phyloP scores from a whole-genome alignment of 2,113 vertebrate genomes.

The Vanacampus margaritifer region DNA sequence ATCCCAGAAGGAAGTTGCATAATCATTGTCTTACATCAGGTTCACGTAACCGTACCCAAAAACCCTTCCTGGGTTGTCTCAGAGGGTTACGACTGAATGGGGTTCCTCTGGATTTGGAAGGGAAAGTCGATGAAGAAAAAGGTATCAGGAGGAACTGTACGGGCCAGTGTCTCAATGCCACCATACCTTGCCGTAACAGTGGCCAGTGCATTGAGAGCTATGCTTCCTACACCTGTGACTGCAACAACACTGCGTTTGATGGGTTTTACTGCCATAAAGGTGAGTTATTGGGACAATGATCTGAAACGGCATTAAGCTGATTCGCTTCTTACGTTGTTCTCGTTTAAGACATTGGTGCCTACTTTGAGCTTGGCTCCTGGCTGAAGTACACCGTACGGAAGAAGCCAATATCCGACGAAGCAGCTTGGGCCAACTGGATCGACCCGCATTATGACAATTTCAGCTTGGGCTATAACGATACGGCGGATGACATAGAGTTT shows the following conservation, averaged over 20 bases:
- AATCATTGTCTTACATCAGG: conserved; percentile 64
- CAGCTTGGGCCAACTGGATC: conserved; percentile 83
- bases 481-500: conserved; percentile 92
- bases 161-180: conserved; percentile 83
- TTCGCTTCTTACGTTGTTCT: neutral
- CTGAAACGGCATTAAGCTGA: neutral
- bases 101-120: conserved; percentile 87
- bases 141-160: conserved; percentile 91
- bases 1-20: neutral
- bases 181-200: conserved; percentile 86
- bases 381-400: conserved; percentile 88
- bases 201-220: conserved; percentile 93
- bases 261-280: conserved; percentile 93
- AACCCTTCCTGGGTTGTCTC: conserved; percentile 90
- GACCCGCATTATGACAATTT: conserved; percentile 82
- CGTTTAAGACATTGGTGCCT: conserved; percentile 84
- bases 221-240: conserved; percentile 91
- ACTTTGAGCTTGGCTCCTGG: conserved; percentile 90
- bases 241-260: conserved; percentile 88
- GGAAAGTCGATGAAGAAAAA: conserved; percentile 84
- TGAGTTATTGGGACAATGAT: conserved; percentile 51
- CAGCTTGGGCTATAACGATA: conserved; percentile 88
- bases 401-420: conserved; percentile 78
- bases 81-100: conserved; percentile 91
- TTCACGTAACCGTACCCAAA: conserved; percentile 83